Percentiles rank a stretch among this genome's conserved stretches.
These are phyloP conservation scores for Oenanthe melanoleuca DNA, from an alignment of 2,113 vertebrate species.

Conservation along the genomic window DNA sequence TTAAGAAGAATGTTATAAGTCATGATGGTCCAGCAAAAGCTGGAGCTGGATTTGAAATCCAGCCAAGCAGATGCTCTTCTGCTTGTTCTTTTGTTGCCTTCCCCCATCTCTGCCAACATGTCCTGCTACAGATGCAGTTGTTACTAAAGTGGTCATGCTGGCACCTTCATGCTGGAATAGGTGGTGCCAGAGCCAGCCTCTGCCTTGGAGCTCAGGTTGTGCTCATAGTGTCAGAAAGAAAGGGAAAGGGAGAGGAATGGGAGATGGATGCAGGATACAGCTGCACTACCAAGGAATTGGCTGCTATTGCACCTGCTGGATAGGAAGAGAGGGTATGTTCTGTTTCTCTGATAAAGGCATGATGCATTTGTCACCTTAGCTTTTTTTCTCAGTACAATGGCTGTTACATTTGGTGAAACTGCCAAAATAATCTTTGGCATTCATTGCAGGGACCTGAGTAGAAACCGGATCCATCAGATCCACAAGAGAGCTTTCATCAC, in stretches of 20 bases:
- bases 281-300: neutral
- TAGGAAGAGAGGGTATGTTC: neutral
- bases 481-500: conserved; percentile 87
- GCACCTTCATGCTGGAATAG: neutral
- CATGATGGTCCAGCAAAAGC: neutral
- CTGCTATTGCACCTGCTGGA: neutral
- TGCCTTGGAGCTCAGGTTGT: neutral
- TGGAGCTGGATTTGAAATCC: neutral
- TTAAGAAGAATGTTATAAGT: neutral
- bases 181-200: neutral
- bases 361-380: neutral
- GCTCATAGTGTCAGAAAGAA: neutral
- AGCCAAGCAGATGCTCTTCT: neutral
- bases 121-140: neutral
- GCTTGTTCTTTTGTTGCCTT: neutral
- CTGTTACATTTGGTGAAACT: neutral
- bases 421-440: neutral
- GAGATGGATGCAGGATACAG: neutral
- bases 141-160: neutral
- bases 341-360: neutral
- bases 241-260: neutral
- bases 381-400: neutral
- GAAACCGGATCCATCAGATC: conserved; percentile 87
- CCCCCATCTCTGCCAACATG: neutral
- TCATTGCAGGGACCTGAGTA: conserved; percentile 90